Percentiles rank a stretch among this genome's conserved stretches.
These are phyloP conservation scores for Micromussa lordhowensis DNA, from an alignment of 92 coral and sea anemone genomes.

Conservation along the genomic window DNA sequence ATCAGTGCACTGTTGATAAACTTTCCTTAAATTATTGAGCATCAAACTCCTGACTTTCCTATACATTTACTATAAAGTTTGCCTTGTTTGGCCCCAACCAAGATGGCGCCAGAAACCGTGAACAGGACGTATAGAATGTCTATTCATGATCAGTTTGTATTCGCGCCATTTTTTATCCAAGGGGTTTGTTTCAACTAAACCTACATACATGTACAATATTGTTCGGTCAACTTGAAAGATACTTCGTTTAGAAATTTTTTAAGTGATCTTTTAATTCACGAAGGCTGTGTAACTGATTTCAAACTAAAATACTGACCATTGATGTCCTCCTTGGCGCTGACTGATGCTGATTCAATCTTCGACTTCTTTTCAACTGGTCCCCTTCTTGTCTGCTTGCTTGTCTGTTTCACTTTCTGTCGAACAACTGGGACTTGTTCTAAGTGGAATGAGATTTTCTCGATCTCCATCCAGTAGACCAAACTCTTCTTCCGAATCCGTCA, in stretches of 20 bases:
- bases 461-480: neutral
- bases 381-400: neutral
- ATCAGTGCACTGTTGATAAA: too few species aligned
- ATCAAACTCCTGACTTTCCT: neutral
- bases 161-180: neutral
- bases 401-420: neutral
- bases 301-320: neutral
- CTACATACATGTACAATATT: too few species aligned
- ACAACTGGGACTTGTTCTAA: neutral
- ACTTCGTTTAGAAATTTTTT: too few species aligned
- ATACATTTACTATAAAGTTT: too few species aligned
- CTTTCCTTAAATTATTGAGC: neutral
- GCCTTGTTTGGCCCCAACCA: neutral
- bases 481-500: neutral
- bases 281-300: neutral
- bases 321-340: neutral
- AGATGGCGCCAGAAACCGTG: conserved; percentile 2
- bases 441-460: neutral
- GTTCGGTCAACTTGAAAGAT: too few species aligned
- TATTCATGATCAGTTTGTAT: too few species aligned
- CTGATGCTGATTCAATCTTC: conserved; percentile 14
- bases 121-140: too few species aligned
- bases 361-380: conserved; percentile 3
- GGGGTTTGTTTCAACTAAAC: neutral
- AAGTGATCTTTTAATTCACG: neutral